phyloP scores from a whole-genome alignment of 1,140 invertebrate genomes.

The Thereuonema tuberculata region DNA sequence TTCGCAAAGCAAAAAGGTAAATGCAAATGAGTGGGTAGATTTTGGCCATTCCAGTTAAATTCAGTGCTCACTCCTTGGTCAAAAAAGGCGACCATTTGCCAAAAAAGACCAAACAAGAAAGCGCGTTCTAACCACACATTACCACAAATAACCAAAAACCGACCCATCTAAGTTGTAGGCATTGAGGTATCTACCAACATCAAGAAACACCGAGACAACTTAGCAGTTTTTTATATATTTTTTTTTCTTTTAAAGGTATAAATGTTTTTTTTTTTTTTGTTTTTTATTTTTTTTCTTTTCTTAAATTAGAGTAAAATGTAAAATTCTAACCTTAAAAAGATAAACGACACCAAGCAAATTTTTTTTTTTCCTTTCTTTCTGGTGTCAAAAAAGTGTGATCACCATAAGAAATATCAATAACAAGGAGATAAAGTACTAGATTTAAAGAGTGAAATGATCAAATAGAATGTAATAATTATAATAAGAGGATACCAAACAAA shows the following conservation, averaged over 20 bases:
- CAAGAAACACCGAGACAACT: not conserved
- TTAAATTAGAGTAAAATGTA: not conserved
- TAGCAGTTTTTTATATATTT: not conserved
- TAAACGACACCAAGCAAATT: not conserved
- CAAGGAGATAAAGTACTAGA: not conserved
- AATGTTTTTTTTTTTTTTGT: no score
- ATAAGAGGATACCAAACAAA: not conserved
- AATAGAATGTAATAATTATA: not conserved
- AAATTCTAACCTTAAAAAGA: not conserved
- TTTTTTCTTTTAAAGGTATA: no score
- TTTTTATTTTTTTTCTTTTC: no score
- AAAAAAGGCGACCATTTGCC: not conserved
- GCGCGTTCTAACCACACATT: not conserved
- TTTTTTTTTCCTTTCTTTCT: not conserved
- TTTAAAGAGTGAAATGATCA: not conserved
- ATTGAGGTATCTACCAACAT: not conserved
- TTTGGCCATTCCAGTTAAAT: slow-evolving; percentile 25
- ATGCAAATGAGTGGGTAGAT: no score
- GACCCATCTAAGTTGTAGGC: not conserved
- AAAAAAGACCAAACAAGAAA: not conserved
- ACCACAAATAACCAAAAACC: not conserved
- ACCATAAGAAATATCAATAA: not conserved
- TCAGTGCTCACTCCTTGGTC: not conserved
- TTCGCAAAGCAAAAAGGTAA: no score
- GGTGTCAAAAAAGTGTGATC: not conserved